A percentile compares a stretch with the other conserved stretches of the same genome.
These are phyloP conservation scores for Sinotaia quadrata DNA, from an alignment of 2,888 invertebrate genomes.

Conservation along the genomic window DNA sequence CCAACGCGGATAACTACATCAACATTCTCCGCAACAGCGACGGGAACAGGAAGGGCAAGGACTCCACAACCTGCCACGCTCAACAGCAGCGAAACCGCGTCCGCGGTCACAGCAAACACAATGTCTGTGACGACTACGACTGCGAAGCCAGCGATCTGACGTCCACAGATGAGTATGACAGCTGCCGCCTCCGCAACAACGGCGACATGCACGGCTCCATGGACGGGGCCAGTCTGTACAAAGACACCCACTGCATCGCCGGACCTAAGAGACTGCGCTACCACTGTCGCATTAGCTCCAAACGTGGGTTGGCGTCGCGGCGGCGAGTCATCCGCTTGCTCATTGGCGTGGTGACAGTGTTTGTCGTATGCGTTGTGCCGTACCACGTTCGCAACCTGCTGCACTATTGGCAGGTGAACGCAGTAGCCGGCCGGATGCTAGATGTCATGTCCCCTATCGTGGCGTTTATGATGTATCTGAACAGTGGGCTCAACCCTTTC, in stretches of 20 bases:
- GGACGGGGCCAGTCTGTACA: conserved; percentile 10
- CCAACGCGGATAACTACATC: conserved; percentile 9
- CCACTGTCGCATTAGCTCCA: conserved; percentile 36
- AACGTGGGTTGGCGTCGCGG: conserved; percentile 78
- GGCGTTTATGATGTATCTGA: conserved; percentile 89
- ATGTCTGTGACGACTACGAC: conserved; percentile 14
- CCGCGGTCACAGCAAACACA: not conserved
- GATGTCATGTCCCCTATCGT: conserved; percentile 83
- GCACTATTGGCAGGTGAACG: conserved; percentile 82
- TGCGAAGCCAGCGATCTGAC: conserved; percentile 24
- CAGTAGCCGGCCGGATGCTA: conserved; percentile 68
- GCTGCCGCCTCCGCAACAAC: conserved; percentile 5
- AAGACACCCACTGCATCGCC: not conserved
- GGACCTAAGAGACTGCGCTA: not conserved
- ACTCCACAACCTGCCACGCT: not conserved
- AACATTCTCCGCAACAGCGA: not conserved
- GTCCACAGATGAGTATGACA: conserved; percentile 31
- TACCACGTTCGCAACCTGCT: conserved; percentile 84
- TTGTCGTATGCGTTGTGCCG: conserved; percentile 90
- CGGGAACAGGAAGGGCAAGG: not conserved
- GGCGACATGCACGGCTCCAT: not conserved
- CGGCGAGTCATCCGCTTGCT: conserved; percentile 91
- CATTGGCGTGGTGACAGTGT: conserved; percentile 89
- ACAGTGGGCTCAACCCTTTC: conserved; percentile 91
- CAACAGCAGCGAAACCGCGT: not conserved